A percentile compares a stretch with the other conserved stretches of the same genome.
Evolutionary conservation across 2,888 invertebrate genomes (phyloP).

Genomic region (Carabus problematicus): DNA sequence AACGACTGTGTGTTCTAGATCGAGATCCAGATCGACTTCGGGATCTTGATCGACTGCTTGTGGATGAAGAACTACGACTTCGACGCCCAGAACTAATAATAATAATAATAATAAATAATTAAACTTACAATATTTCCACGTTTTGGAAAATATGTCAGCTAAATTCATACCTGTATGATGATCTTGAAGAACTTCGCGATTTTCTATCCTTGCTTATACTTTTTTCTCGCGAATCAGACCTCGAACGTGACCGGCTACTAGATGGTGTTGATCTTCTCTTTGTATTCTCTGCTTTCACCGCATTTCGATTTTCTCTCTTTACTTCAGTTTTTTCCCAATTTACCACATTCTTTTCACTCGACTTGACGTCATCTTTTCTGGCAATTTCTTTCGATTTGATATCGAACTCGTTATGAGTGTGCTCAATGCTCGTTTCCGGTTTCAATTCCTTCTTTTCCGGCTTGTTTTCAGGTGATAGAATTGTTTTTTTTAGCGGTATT

Average conservation of each 20-base stretch:
- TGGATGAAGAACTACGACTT: constrained; percentile 49
- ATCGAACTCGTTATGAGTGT: constrained; percentile 16
- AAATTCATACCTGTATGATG: constrained; percentile 56
- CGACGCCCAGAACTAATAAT: constrained; percentile 48
- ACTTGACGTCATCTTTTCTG: constrained; percentile 14
- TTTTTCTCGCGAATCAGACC: constrained; percentile 44
- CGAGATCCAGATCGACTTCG: constrained; percentile 47
- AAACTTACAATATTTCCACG: not conserved
- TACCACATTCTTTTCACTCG: constrained; percentile 18
- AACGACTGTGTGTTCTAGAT: constrained; percentile 56
- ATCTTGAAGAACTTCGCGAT: constrained; percentile 61
- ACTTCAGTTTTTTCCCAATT: constrained; percentile 37
- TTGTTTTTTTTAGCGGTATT: constrained; percentile 29
- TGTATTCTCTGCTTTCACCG: not conserved
- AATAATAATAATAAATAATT: constrained; percentile 24
- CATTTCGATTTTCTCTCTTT: constrained; percentile 8
- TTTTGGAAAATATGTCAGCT: constrained; percentile 21
- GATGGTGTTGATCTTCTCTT: constrained; percentile 26
- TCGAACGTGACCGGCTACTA: constrained; percentile 45
- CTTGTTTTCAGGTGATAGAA: constrained; percentile 19
- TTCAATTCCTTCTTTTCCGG: constrained; percentile 13
- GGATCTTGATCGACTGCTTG: constrained; percentile 49
- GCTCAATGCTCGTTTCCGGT: not conserved
- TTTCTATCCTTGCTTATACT: constrained; percentile 47
- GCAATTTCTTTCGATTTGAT: constrained; percentile 17